Conservation (phyloP, 2,888 invertebrate genomes). For the Boloria selene region DNA sequence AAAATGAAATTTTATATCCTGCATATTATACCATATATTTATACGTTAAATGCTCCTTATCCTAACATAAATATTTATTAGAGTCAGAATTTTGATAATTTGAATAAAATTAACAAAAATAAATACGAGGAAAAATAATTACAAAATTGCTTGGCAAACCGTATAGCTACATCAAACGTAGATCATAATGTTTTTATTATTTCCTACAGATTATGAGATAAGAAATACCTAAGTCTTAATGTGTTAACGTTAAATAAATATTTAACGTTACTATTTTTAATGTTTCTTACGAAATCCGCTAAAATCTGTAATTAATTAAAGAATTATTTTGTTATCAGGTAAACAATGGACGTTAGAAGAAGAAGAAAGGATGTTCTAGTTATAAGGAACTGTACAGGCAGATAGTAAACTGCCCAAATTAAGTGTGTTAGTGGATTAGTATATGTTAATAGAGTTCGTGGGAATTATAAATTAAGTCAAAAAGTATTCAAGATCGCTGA, state of each 20-base stretch:
- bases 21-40: too few relatives aligned
- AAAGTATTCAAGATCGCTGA: slow-evolving; percentile 13
- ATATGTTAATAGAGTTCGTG: slow-evolving; percentile 32
- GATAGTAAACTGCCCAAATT: slow-evolving; percentile 55
- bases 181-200: slow-evolving; percentile 8
- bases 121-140: too few relatives aligned
- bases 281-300: too few relatives aligned
- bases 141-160: background rate
- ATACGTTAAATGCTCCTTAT: too few relatives aligned
- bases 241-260: too few relatives aligned
- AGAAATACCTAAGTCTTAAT: too few relatives aligned
- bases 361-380: slow-evolving; percentile 68
- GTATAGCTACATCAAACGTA: background rate
- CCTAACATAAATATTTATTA: too few relatives aligned
- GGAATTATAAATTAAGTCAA: slow-evolving; percentile 21
- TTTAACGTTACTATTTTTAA: too few relatives aligned
- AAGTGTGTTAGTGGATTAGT: slow-evolving; percentile 56
- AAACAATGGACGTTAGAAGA: slow-evolving; percentile 45
- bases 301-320: slow-evolving; percentile 7
- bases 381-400: slow-evolving; percentile 64
- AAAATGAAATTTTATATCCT: too few relatives aligned
- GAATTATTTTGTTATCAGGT: slow-evolving; percentile 57
- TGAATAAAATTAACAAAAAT: too few relatives aligned
- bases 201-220: background rate
- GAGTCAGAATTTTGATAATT: too few relatives aligned